These are phyloP conservation scores for Baronia brevicornis DNA, from an alignment of 2,888 invertebrate genomes.

Conservation along the genomic window DNA sequence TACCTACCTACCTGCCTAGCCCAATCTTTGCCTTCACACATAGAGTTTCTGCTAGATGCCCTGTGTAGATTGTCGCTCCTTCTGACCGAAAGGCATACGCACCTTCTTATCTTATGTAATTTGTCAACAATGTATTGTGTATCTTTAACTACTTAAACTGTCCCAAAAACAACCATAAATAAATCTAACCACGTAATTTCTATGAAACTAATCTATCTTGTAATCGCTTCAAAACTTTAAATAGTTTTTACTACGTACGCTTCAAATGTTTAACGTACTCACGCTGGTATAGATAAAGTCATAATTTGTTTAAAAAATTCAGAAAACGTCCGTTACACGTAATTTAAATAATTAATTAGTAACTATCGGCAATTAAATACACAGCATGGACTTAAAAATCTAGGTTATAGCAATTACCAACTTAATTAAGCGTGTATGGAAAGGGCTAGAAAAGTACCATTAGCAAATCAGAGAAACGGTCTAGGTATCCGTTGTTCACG, in stretches of 20 bases:
- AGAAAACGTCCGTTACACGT: constrained; percentile 7
- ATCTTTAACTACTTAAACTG: too few relatives aligned
- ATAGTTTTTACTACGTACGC: background rate
- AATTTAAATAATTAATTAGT: constrained; percentile 11
- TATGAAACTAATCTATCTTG: too few relatives aligned
- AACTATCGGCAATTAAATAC: constrained; percentile 10
- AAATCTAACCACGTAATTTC: too few relatives aligned
- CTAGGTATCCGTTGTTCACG: background rate
- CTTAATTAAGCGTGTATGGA: constrained; percentile 3
- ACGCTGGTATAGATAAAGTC: constrained; percentile 10
- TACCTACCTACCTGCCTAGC: too few relatives aligned
- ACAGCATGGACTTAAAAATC: constrained; percentile 7
- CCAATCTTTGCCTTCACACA: too few relatives aligned
- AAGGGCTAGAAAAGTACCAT: constrained; percentile 4
- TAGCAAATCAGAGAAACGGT: background rate
- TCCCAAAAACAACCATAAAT: too few relatives aligned
- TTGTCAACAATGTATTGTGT: too few relatives aligned
- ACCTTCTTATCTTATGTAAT: too few relatives aligned
- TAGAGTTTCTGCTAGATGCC: too few relatives aligned
- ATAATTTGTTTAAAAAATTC: constrained; percentile 1
- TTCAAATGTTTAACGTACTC: constrained; percentile 8
- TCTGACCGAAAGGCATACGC: too few relatives aligned
- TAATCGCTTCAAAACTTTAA: too few relatives aligned
- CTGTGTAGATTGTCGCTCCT: too few relatives aligned
- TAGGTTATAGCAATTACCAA: constrained; percentile 7